phyloP scores from a whole-genome alignment of 2,113 vertebrate species.

The Syrmaticus mikado region DNA sequence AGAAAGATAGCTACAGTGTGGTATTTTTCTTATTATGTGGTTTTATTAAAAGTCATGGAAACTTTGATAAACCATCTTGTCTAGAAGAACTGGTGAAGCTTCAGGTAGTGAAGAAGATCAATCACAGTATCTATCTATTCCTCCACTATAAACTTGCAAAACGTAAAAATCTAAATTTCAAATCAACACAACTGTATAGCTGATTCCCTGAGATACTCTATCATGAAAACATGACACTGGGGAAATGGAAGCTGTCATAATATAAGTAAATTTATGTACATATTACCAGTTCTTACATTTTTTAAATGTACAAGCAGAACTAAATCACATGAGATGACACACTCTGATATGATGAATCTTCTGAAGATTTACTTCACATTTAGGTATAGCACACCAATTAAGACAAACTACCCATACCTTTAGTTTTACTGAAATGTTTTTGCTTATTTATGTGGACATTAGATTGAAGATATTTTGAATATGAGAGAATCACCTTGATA shows the following conservation, averaged over 20 bases:
- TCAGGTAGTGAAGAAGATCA: not conserved
- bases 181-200: not conserved
- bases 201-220: not conserved
- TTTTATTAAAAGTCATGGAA: not conserved
- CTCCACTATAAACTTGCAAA: not conserved
- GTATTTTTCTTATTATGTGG: not conserved
- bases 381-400: not conserved
- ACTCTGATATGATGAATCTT: not conserved
- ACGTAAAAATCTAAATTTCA: not conserved
- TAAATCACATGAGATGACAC: not conserved
- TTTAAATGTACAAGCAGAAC: not conserved
- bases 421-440: not conserved
- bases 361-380: not conserved
- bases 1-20: not conserved
- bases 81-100: not conserved
- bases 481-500: not conserved
- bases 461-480: not conserved
- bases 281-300: not conserved
- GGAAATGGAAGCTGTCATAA: not conserved
- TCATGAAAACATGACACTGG: too few species aligned
- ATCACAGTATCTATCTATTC: not conserved
- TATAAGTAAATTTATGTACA: not conserved
- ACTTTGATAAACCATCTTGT: not conserved
- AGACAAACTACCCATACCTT: not conserved
- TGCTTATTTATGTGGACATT: not conserved